Conservation (phyloP, 1,140 invertebrate genomes). For the Lepidurus arcticus region DNA sequence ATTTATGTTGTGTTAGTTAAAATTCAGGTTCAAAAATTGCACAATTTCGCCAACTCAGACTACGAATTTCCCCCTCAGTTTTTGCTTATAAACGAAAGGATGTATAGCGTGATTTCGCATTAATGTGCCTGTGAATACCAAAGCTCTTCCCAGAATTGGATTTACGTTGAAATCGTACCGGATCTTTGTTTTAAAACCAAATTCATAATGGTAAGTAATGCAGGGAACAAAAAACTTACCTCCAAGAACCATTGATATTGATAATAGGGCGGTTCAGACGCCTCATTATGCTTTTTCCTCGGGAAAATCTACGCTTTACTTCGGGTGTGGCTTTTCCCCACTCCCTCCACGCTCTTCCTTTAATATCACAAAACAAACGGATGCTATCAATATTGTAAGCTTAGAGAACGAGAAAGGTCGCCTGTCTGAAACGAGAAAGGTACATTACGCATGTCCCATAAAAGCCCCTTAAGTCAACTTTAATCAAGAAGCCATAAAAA, state of each 20-base stretch:
- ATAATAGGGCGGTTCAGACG: background rate
- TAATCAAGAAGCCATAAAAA: background rate
- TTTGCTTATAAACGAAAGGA: too few relatives aligned
- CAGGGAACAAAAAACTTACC: background rate
- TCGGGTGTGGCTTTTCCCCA: constrained; percentile 12
- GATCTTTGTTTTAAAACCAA: background rate
- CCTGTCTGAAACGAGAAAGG: too few relatives aligned
- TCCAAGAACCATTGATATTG: background rate
- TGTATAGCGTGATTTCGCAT: too few relatives aligned
- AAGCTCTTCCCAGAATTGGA: background rate
- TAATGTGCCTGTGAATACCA: too few relatives aligned
- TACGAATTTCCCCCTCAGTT: too few relatives aligned
- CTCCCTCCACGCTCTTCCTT: background rate
- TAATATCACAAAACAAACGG: background rate
- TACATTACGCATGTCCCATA: too few relatives aligned
- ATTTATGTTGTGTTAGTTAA: background rate
- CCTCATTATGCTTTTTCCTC: background rate
- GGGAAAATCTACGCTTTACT: background rate
- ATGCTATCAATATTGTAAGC: background rate
- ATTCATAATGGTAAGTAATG: background rate
- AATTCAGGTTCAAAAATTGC: too few relatives aligned
- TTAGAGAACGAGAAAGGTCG: too few relatives aligned
- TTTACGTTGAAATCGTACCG: too few relatives aligned
- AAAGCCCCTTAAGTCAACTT: too few relatives aligned
- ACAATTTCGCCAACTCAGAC: too few relatives aligned